A percentile compares a stretch with the other conserved stretches of the same genome.
These are phyloP conservation scores for Latrodectus hesperus DNA, from an alignment of 2,888 invertebrate species.

Conservation along the genomic window DNA sequence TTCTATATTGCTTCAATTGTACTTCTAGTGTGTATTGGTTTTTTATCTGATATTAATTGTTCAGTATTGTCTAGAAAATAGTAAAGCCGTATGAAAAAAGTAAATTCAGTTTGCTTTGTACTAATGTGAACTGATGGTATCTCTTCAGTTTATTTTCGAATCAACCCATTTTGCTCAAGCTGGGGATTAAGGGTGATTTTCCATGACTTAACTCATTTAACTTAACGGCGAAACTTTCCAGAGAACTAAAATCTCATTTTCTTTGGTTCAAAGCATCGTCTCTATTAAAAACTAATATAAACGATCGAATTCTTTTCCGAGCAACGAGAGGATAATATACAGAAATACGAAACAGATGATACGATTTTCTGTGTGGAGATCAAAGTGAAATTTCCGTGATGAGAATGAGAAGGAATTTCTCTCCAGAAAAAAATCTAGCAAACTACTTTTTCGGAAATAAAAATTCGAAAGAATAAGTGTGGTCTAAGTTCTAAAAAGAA, in stretches of 20 bases:
- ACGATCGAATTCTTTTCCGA: conserved; percentile 9
- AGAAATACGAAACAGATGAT: conserved; percentile 33
- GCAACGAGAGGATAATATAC: conserved; percentile 16
- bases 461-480: conserved; percentile 53
- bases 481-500: conserved; percentile 25
- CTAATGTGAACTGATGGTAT: no score
- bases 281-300: conserved; percentile 24
- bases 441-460: conserved; percentile 39
- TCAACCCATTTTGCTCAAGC: neutral
- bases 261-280: conserved; percentile 32
- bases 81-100: no score
- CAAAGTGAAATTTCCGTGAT: conserved; percentile 44
- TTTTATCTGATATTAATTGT: no score
- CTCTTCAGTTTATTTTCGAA: no score
- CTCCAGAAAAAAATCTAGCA: conserved; percentile 15
- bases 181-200: neutral
- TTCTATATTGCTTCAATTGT: no score
- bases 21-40: no score
- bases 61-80: no score
- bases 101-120: no score
- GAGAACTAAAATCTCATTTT: conserved; percentile 21
- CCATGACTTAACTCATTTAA: conserved; percentile 16
- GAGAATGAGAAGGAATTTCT: conserved; percentile 14
- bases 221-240: neutral
- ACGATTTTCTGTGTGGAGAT: conserved; percentile 10